Evolutionary conservation across 1,140 invertebrate genomes (phyloP).

Genomic region (Bursaphelenchus mucronatus): DNA sequence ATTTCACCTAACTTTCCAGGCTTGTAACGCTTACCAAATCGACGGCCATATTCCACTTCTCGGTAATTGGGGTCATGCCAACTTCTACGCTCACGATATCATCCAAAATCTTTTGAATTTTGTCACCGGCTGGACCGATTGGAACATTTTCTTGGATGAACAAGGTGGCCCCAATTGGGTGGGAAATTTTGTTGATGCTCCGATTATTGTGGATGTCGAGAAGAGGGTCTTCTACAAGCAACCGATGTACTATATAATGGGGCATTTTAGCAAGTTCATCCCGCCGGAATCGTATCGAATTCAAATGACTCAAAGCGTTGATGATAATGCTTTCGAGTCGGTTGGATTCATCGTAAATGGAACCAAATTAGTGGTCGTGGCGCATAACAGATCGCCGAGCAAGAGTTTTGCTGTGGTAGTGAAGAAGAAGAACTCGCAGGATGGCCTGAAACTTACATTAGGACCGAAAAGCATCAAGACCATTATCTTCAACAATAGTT

Average conservation of each 20-base stretch:
- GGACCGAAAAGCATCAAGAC: too few relatives aligned
- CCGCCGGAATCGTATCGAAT: conserved; percentile 36
- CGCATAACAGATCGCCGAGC: too few relatives aligned
- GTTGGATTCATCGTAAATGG: too few relatives aligned
- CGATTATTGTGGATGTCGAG: conserved; percentile 67
- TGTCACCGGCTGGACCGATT: conserved; percentile 66
- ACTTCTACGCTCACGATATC: conserved; percentile 31
- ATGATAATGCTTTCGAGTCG: too few relatives aligned
- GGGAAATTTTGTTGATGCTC: conserved; percentile 50
- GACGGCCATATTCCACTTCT: conserved; percentile 20
- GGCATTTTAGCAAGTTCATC: conserved; percentile 65
- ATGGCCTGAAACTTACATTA: too few relatives aligned
- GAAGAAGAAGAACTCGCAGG: too few relatives aligned
- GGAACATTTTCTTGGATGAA: conserved; percentile 86
- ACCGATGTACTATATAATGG: conserved; percentile 79
- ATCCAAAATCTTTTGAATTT: conserved; percentile 51
- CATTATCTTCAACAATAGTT: too few relatives aligned
- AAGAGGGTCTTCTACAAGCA: conserved; percentile 76
- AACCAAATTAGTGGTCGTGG: too few relatives aligned
- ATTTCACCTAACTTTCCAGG: too few relatives aligned
- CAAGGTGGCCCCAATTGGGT: conserved; percentile 73
- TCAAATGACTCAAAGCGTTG: conserved; percentile 7
- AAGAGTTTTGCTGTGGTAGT: too few relatives aligned
- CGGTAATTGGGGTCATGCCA: conserved; percentile 27
- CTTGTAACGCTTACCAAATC: conserved; percentile 6